phyloP scores from a whole-genome alignment of 2,888 invertebrate species.

The Agrilus mali region DNA sequence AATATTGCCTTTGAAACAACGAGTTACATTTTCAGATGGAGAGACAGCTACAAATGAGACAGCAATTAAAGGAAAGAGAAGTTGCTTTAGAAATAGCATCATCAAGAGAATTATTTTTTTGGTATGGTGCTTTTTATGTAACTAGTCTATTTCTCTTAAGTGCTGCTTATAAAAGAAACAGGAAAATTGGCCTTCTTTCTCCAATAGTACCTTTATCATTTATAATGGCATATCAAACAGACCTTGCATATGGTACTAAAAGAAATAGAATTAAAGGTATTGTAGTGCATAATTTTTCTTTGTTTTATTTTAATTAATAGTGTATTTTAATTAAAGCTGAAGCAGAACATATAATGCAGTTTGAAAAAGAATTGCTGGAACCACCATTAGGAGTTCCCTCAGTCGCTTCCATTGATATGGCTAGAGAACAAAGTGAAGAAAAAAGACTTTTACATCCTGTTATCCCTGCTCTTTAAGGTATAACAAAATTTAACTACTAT shows the following conservation, averaged over 20 bases:
- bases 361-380: slow-evolving; percentile 55
- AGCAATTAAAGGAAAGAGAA: slow-evolving; percentile 63
- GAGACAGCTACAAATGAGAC: slow-evolving; percentile 67
- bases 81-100: slow-evolving; percentile 59
- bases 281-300: slow-evolving; percentile 15
- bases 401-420: slow-evolving; percentile 36
- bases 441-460: slow-evolving; percentile 23
- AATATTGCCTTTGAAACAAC: slow-evolving; percentile 1
- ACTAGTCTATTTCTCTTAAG: slow-evolving; percentile 40
- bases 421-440: slow-evolving; percentile 22
- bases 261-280: slow-evolving; percentile 60
- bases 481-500: neutral
- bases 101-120: slow-evolving; percentile 59
- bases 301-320: slow-evolving; percentile 6
- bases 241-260: slow-evolving; percentile 68
- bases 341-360: slow-evolving; percentile 68
- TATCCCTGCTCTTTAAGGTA: slow-evolving; percentile 13
- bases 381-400: slow-evolving; percentile 65
- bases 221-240: slow-evolving; percentile 57
- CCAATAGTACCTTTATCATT: slow-evolving; percentile 64
- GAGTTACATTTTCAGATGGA: slow-evolving; percentile 46
- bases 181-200: slow-evolving; percentile 44
- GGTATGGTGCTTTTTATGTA: slow-evolving; percentile 55
- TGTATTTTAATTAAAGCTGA: slow-evolving; percentile 40
- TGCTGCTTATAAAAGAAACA: slow-evolving; percentile 47